Base-by-base conservation (phyloP, 2,888 invertebrate species). In the Nineta flava region DNA sequence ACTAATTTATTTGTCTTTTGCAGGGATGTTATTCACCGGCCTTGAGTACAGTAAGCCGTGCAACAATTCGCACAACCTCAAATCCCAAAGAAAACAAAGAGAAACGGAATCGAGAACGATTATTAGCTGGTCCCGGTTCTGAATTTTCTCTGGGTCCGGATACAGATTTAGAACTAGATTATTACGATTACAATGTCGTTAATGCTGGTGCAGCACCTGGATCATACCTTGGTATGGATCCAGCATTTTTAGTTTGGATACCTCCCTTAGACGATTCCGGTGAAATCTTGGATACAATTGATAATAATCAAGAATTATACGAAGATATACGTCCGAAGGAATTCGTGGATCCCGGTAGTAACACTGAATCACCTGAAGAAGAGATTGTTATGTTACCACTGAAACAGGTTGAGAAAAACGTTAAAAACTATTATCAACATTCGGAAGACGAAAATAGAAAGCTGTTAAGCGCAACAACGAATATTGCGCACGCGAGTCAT, bases 181-280 rank as follows among this genome's bases (percentile, higher is more conserved):
- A 90, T 60, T 88, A 90, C 61, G 88, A 90, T 62, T 90, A 90
- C 59, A 87, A 90, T 69, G 88, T 90, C 7, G 81, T 83, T 47
- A 88, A 88, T 61, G 77, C 79, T 1, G 84, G 83, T 52, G 85
- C 86, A 9, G 87, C 83, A 12, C 88, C 90, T 2, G 90, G 88
- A 16, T 88, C 87, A 0, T 88, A 87, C 60, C 67, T 88, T 51
- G 87, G 87, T 46, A 88, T 88, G 88, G 90, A 90, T 65, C 88
- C 88, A 1, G 87, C 87, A 0, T 88, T 87, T 63, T 69, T 88
- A 44, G 83, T 88, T 1, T 90, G 87, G 87, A 87, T 88, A 55
- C 88, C 90, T 6, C 88, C 88, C 0, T 67, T 85, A 17, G 82
- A 82, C 57, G 82, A 81, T 55, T 54, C 58, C 40, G 79, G 78